These are phyloP conservation scores for Melanotaenia nigrans DNA, from an alignment of 2,797 vertebrate genomes.

Conservation along the genomic window DNA sequence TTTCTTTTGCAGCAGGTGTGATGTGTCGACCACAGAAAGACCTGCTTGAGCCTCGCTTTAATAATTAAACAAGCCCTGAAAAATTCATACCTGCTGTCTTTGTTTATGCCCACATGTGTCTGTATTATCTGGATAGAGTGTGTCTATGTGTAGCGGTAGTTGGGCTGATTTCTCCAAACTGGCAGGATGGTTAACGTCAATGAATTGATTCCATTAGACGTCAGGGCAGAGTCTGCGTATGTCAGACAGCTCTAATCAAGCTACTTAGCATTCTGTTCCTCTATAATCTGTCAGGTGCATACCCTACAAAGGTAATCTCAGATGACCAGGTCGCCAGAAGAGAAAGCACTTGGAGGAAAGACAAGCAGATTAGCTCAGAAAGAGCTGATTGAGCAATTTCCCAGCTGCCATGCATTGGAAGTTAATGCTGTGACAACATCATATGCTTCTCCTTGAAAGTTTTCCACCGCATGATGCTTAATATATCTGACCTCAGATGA, in stretches of 20 bases:
- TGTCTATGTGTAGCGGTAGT: background rate
- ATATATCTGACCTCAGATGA: slow-evolving; percentile 60
- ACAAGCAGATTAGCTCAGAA: slow-evolving; percentile 85
- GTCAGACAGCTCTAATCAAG: slow-evolving; percentile 52
- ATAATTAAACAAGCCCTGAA: slow-evolving; percentile 83
- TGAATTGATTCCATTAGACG: slow-evolving; percentile 38
- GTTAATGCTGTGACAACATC: slow-evolving; percentile 60
- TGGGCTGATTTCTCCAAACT: slow-evolving; percentile 1
- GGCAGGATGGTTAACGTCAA: background rate
- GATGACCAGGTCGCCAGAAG: slow-evolving; percentile 79
- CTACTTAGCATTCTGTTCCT: slow-evolving; percentile 36
- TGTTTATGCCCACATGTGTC: slow-evolving; percentile 44
- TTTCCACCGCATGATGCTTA: slow-evolving; percentile 28
- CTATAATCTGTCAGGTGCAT: slow-evolving; percentile 81
- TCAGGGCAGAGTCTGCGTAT: slow-evolving; percentile 21
- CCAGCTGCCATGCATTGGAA: slow-evolving; percentile 49
- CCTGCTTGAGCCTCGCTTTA: slow-evolving; percentile 54
- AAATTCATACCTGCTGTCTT: slow-evolving; percentile 74
- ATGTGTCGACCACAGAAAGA: slow-evolving; percentile 30
- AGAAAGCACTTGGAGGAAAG: slow-evolving; percentile 74
- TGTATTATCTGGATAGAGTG: slow-evolving; percentile 20
- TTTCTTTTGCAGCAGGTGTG: slow-evolving; percentile 57
- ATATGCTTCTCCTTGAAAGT: slow-evolving; percentile 37
- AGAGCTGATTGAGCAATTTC: slow-evolving; percentile 75
- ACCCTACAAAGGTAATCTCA: slow-evolving; percentile 81